Evolutionary conservation across 2,113 vertebrate genomes (phyloP), one percentile per base, ranked within the genome.

Genomic region (Neofelis nebulosa): DNA sequence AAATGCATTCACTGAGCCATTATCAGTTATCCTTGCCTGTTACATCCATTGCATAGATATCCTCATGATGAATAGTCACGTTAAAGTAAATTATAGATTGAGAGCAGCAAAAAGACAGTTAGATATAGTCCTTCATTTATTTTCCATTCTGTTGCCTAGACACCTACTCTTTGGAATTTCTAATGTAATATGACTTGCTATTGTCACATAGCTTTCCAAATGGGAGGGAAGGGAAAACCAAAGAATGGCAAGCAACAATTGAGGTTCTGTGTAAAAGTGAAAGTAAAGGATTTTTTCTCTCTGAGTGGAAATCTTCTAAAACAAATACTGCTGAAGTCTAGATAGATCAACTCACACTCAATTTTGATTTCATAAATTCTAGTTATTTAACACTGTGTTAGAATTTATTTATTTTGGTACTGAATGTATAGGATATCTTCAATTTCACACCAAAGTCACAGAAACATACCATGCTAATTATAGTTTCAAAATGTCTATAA

Each of bases 21-120:
- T 89, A 69, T 69, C 31, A 12, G 76, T n/a, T 85, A 57, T 89
- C 66, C 45, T 94, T 71, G 71, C 66, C 82, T 96, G 25, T 81
- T 71, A 48, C 14, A 87, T 6, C 31, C 33, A 93, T 45, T 88
- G 38, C 33, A 21, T 76, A 23, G 15, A n/a, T 96, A 95, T 94
- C 88, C 96, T n/a, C 90, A 86, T 81, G 52, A 84, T 93, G 15
- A 96, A 94, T 33, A 92, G 71, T 45, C 52, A 21, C 6, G 29
- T 18, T 96, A 87, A 95, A 97, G 15, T 78, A 90, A 96, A 97
- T 89, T 81, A 96, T 52, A 96, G 66, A 12, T 1, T 94, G 69
- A 57, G 5, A 95, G 16, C 52, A 96, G 71, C 19, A 95, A 83
- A 91, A 76, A 97, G 57, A 84, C 52, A 96, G 71, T 91, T 21